Base-by-base conservation (phyloP, 2,888 invertebrate genomes). In the Iphiclides podalirius region DNA sequence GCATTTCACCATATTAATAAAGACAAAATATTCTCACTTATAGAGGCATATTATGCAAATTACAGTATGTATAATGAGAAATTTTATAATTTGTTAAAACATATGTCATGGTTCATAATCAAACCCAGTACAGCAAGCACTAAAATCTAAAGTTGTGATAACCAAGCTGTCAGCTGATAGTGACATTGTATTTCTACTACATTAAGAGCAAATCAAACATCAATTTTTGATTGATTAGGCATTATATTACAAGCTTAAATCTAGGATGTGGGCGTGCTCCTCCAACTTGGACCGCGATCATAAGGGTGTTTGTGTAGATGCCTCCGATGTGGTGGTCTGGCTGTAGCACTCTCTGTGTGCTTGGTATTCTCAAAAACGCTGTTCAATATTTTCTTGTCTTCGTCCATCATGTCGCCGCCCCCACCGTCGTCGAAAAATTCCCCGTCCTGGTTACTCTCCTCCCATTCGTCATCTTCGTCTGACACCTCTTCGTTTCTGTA, bases 281-380 rank as follows among this genome's bases (percentile, higher is more conserved):
- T 61, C 49, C 59, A 59, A 36, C 51, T 68, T 47, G 88, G 88
- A 52, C 88, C 88, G 12, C 88, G 75, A 60, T 89, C 88, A 59
- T 86, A 89, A 2, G 88, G 88, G 52, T 89, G 86, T 84, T 86
- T 89, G 65, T 86, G 87, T 13, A 83, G 88, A 87, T 89, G 88
- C 75, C 88, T 79, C 62, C 78, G 85, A 63, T 83, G 87, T n/a
- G 74, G 69, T 2, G 73, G 67, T 11, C 79, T 68, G 12, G 65
- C 66, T 2, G 74, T 66, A 6, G 62, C 50, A 31, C 63, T 68
- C 37, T 72, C 75, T 6, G 66, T 2, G 41, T 58, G 64, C 14
- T 59, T 66, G 47, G 53, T 54, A 23, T 53, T 59, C 38, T 59
- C 57, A 1, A 55, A 45, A 2, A 60, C 57, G 14, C 63, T 61